Percentiles rank a stretch among this genome's conserved stretches.
phyloP scores from a whole-genome alignment of 2,888 invertebrate species.

The Belgica antarctica region DNA sequence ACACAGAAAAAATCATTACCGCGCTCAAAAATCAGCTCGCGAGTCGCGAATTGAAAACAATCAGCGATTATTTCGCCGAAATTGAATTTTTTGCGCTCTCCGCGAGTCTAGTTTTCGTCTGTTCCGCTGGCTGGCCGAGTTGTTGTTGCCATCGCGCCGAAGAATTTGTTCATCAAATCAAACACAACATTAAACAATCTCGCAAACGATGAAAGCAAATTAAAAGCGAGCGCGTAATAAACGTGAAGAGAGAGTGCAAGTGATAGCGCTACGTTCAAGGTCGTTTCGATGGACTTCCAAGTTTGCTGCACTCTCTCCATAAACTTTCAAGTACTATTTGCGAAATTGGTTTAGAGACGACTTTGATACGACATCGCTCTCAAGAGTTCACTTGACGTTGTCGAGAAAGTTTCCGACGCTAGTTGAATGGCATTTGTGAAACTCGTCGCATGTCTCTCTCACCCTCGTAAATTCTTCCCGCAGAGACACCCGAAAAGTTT shows the following conservation, averaged over 20 bases:
- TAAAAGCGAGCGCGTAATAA: constrained; percentile 5
- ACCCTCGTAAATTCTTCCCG: constrained; percentile 12
- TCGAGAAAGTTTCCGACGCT: neutral
- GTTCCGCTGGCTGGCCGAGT: no score
- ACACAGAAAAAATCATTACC: constrained; percentile 29
- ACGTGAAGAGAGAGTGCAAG: neutral
- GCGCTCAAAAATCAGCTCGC: neutral
- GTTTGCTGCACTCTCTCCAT: no score
- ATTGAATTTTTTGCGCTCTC: neutral
- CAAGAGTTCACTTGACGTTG: no score
- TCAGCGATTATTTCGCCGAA: constrained; percentile 17
- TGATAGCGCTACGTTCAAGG: constrained; percentile 15
- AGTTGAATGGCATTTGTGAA: constrained; percentile 20
- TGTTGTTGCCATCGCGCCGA: no score
- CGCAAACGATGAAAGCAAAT: neutral
- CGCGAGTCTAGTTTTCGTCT: constrained; percentile 18
- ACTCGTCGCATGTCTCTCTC: neutral
- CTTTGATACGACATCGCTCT: constrained; percentile 15
- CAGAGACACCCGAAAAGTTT: neutral
- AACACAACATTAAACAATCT: no score
- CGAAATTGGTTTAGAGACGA: no score
- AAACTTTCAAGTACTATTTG: no score
- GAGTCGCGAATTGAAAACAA: constrained; percentile 21
- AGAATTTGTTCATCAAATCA: constrained; percentile 9
- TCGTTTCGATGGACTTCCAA: neutral